Evolutionary conservation across 2,113 vertebrate species (phyloP).

Genomic region (Paradisaea rubra): DNA sequence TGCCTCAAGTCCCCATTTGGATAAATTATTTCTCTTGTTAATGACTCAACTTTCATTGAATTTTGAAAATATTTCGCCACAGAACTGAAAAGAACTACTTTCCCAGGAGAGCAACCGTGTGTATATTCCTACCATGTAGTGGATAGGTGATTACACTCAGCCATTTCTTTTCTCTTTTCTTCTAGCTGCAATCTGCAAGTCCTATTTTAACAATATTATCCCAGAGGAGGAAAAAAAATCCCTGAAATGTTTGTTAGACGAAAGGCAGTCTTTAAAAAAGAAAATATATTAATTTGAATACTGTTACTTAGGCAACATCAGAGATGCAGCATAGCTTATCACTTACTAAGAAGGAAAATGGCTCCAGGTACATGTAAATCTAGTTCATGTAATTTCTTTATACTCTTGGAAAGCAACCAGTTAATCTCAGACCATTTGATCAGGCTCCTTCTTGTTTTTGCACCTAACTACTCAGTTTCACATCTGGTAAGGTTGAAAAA

Average conservation of each 20-base stretch:
- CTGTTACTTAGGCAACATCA: background rate
- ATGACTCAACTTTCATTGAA: background rate
- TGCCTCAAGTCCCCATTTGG: background rate
- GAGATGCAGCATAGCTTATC: background rate
- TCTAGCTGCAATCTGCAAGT: background rate
- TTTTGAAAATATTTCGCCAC: background rate
- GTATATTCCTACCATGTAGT: background rate
- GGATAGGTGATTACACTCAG: background rate
- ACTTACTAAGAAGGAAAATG: background rate
- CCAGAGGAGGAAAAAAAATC: background rate
- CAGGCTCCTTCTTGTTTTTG: background rate
- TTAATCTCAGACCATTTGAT: background rate
- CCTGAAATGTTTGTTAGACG: background rate
- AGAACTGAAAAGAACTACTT: background rate
- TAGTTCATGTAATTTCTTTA: background rate
- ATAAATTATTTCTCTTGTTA: background rate
- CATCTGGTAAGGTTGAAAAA: background rate
- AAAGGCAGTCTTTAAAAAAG: background rate
- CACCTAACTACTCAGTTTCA: background rate
- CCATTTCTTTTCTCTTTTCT: background rate
- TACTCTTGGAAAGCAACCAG: background rate
- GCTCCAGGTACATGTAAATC: background rate
- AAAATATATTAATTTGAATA: background rate
- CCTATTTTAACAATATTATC: background rate
- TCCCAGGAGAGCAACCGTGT: background rate